Percentiles rank a stretch among this genome's conserved stretches.
Evolutionary conservation across 2,888 invertebrate species (phyloP).

Genomic region (Aphodius granarius): DNA sequence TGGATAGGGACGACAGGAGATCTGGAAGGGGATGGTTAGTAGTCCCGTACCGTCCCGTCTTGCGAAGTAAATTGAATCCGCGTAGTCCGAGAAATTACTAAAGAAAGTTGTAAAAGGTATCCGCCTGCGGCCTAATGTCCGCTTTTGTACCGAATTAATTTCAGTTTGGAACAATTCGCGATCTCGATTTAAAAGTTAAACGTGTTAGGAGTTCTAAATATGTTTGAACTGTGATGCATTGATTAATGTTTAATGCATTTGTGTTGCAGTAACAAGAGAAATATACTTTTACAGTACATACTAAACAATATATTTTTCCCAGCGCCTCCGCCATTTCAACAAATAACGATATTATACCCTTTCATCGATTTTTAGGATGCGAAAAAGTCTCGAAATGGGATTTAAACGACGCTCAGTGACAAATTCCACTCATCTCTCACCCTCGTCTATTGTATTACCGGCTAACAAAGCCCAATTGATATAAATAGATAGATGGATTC

Average conservation of each 20-base stretch:
- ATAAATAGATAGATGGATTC: neutral
- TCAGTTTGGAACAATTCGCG: neutral
- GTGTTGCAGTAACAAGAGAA: neutral
- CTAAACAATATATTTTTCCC: neutral
- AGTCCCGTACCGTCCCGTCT: neutral
- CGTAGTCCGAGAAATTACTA: neutral
- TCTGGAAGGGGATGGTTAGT: neutral
- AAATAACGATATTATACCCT: neutral
- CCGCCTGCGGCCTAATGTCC: neutral
- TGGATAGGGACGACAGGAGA: neutral
- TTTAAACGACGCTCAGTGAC: neutral
- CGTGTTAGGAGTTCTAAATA: too few species aligned
- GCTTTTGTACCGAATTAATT: neutral
- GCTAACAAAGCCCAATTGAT: neutral
- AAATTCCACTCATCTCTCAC: neutral
- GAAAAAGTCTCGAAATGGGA: neutral
- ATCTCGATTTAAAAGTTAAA: neutral
- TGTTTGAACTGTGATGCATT: too few species aligned
- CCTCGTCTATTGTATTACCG: neutral
- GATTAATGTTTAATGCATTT: too few species aligned
- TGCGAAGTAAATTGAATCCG: neutral
- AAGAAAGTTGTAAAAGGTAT: neutral
- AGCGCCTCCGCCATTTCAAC: neutral
- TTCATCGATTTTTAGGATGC: neutral
- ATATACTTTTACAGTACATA: neutral